phyloP scores from a whole-genome alignment of 2,888 invertebrate genomes.

The Trachelus iudaicus region DNA sequence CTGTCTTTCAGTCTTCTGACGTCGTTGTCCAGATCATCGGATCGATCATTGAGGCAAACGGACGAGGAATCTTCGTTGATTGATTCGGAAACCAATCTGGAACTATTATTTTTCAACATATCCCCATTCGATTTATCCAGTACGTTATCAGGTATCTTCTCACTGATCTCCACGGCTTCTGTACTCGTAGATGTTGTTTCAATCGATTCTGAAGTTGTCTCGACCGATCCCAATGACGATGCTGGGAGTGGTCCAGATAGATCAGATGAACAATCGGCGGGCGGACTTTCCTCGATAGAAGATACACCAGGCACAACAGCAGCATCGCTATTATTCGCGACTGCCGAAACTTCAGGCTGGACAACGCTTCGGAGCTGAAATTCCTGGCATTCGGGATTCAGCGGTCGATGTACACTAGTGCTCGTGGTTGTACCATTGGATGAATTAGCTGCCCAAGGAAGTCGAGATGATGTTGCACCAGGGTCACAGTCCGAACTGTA shows the following conservation, averaged over 20 bases:
- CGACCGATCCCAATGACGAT: background rate
- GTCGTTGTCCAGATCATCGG: background rate
- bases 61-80: background rate
- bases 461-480: conserved; percentile 40
- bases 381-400: conserved; percentile 62
- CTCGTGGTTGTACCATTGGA: conserved; percentile 25
- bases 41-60: background rate
- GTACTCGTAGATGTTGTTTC: background rate
- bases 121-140: background rate
- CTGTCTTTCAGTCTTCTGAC: background rate
- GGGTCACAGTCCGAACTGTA: conserved; percentile 56
- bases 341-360: background rate
- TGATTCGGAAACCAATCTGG: background rate
- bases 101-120: background rate
- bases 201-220: background rate
- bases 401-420: conserved; percentile 38
- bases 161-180: background rate
- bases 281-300: background rate
- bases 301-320: background rate
- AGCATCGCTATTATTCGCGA: background rate
- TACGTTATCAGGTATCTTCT: background rate
- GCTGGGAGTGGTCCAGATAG: background rate
- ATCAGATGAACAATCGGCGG: background rate
- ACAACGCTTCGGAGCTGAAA: conserved; percentile 42
- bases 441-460: conserved; percentile 42